phyloP scores from a whole-genome alignment of 2,797 vertebrate species.

The Oreochromis grahami region DNA sequence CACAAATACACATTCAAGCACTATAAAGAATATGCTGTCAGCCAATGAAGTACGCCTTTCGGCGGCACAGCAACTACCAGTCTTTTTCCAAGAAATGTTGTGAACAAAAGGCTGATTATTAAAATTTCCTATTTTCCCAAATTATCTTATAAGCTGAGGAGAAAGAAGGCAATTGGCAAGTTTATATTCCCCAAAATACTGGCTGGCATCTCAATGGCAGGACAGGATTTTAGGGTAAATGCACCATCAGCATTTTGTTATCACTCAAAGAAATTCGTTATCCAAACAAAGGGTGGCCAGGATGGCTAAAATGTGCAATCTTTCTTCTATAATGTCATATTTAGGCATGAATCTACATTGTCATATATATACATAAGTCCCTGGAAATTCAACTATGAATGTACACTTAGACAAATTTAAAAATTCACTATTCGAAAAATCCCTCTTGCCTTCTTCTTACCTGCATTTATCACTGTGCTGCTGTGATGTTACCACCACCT shows the following conservation, averaged over 20 bases:
- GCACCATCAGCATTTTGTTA: background rate
- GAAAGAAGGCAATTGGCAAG: background rate
- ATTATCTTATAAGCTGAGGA: background rate
- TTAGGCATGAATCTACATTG: background rate
- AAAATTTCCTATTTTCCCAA: constrained; percentile 1
- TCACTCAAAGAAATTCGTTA: background rate
- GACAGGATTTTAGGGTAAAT: constrained; percentile 4
- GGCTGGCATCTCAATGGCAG: background rate
- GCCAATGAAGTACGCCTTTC: background rate
- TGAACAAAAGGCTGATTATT: background rate
- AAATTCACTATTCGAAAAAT: background rate
- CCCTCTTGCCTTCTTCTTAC: background rate
- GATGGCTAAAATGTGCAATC: background rate
- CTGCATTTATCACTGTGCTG: background rate
- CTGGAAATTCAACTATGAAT: background rate
- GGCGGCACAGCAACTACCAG: background rate
- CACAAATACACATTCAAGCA: background rate
- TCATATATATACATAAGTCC: background rate
- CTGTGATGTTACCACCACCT: background rate
- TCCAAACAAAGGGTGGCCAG: background rate
- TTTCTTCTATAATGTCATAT: background rate
- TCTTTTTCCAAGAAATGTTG: background rate
- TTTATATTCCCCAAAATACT: background rate
- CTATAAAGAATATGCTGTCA: background rate
- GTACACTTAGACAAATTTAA: background rate